Percentiles rank a stretch among this genome's conserved stretches.
Conservation (phyloP, 2,113 vertebrate genomes). For the Naja naja region DNA sequence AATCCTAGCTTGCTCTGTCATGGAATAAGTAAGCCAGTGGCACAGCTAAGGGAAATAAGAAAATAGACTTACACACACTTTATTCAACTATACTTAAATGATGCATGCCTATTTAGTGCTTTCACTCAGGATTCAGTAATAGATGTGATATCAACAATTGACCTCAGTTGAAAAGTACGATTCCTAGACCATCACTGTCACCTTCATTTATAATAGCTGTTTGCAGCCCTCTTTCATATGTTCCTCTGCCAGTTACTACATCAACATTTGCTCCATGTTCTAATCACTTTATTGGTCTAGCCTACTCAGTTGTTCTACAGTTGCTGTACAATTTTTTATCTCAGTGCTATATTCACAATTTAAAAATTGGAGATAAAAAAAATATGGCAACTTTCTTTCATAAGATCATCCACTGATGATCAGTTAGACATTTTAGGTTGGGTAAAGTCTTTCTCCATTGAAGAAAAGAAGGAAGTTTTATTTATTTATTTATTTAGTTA, state of each 20-base stretch:
- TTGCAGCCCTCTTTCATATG: not conserved
- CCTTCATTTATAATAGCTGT: not conserved
- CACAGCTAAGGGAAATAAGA: not conserved
- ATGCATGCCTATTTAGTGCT: not conserved
- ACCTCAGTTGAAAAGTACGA: not conserved
- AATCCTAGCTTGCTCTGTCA: not conserved
- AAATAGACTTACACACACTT: not conserved
- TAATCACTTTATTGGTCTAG: not conserved
- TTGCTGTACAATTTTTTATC: not conserved
- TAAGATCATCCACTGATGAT: not conserved
- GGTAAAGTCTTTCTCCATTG: not conserved
- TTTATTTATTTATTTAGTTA: no score
- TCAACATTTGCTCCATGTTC: not conserved
- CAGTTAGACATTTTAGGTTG: not conserved
- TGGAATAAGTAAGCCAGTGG: not conserved
- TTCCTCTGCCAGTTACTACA: not conserved
- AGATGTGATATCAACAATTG: not conserved
- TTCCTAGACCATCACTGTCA: not conserved
- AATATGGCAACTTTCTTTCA: not conserved
- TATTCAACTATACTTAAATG: not conserved
- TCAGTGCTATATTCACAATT: not conserved
- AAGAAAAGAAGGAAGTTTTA: not conserved
- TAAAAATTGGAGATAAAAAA: not conserved
- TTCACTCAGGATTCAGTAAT: not conserved
- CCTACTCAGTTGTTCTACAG: not conserved